Percentiles rank a stretch among this genome's conserved stretches.
phyloP scores from a whole-genome alignment of 1,140 invertebrate genomes.

The Aculops lycopersici region DNA sequence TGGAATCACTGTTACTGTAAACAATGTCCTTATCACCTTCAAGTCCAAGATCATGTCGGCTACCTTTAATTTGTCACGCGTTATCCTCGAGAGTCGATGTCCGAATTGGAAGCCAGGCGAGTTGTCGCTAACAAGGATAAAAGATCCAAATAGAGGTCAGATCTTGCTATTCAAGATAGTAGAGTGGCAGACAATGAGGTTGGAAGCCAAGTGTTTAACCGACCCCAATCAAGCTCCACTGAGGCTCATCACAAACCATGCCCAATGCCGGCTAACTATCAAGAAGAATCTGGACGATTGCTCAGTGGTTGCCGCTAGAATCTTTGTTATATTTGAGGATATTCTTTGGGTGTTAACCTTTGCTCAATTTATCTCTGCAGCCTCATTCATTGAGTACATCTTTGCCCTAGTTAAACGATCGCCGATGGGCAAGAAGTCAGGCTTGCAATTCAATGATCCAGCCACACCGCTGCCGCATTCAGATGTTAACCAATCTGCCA shows the following conservation, averaged over 20 bases:
- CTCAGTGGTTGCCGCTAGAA: slow-evolving; percentile 54
- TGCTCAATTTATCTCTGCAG: slow-evolving; percentile 69
- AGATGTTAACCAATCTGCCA: slow-evolving; percentile 2
- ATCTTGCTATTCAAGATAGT: slow-evolving; percentile 88
- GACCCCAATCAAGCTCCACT: slow-evolving; percentile 24
- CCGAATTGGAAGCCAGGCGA: slow-evolving; percentile 54
- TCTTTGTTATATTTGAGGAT: slow-evolving; percentile 75
- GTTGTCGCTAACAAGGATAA: slow-evolving; percentile 54
- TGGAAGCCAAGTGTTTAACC: slow-evolving; percentile 35
- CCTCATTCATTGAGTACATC: slow-evolving; percentile 7
- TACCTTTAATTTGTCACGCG: slow-evolving; percentile 65
- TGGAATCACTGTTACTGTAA: slow-evolving; percentile 76
- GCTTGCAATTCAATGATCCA: background rate
- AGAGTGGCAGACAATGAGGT: slow-evolving; percentile 74
- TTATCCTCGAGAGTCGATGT: slow-evolving; percentile 63
- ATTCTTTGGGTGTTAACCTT: slow-evolving; percentile 91
- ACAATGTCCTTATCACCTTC: slow-evolving; percentile 69
- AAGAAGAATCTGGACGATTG: slow-evolving; percentile 79
- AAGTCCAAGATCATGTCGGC: slow-evolving; percentile 71
- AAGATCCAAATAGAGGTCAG: slow-evolving; percentile 51
- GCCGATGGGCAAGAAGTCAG: slow-evolving; percentile 5
- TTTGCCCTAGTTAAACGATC: slow-evolving; percentile 4
- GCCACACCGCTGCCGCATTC: background rate
- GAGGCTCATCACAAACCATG: slow-evolving; percentile 67
- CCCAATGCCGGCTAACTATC: slow-evolving; percentile 71